phyloP scores from a whole-genome alignment of 2,888 invertebrate species.

The Teinopalpus imperialis region DNA sequence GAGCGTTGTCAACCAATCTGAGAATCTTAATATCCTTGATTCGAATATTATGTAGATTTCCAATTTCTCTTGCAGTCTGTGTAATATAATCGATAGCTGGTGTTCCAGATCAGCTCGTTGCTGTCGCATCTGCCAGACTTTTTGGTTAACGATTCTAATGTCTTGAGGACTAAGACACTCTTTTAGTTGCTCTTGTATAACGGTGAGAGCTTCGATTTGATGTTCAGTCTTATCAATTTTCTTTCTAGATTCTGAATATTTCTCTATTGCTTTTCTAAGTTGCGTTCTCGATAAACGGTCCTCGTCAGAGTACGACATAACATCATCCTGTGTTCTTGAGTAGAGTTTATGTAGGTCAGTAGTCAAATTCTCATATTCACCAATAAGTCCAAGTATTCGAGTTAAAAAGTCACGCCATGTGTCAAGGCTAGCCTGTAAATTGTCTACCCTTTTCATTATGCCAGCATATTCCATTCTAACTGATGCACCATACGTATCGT shows the following conservation, averaged over 20 bases:
- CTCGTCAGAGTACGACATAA: slow-evolving; percentile 80
- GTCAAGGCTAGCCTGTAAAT: slow-evolving; percentile 89
- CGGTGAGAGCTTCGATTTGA: slow-evolving; percentile 86
- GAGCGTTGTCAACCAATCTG: slow-evolving; percentile 86
- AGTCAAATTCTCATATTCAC: slow-evolving; percentile 84
- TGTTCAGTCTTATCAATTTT: slow-evolving; percentile 81
- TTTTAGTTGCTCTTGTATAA: slow-evolving; percentile 90
- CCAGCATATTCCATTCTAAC: slow-evolving; percentile 92
- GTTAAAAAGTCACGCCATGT: slow-evolving; percentile 91
- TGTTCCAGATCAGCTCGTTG: slow-evolving; percentile 91
- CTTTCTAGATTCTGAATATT: slow-evolving; percentile 82
- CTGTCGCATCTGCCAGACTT: slow-evolving; percentile 89
- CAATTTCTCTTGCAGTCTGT: slow-evolving; percentile 87
- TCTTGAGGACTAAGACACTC: slow-evolving; percentile 93
- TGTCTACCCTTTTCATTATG: slow-evolving; percentile 88
- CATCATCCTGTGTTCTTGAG: slow-evolving; percentile 83
- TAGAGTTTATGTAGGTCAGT: slow-evolving; percentile 83
- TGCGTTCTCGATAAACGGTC: slow-evolving; percentile 82
- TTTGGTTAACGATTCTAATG: slow-evolving; percentile 89
- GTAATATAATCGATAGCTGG: slow-evolving; percentile 86
- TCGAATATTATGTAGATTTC: slow-evolving; percentile 88
- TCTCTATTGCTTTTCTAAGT: slow-evolving; percentile 84
- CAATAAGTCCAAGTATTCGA: slow-evolving; percentile 84
- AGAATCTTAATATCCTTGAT: slow-evolving; percentile 83
- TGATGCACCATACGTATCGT: slow-evolving; percentile 89